Base-by-base conservation (phyloP, 2,888 invertebrate genomes). In the Ethmia dodecea region DNA sequence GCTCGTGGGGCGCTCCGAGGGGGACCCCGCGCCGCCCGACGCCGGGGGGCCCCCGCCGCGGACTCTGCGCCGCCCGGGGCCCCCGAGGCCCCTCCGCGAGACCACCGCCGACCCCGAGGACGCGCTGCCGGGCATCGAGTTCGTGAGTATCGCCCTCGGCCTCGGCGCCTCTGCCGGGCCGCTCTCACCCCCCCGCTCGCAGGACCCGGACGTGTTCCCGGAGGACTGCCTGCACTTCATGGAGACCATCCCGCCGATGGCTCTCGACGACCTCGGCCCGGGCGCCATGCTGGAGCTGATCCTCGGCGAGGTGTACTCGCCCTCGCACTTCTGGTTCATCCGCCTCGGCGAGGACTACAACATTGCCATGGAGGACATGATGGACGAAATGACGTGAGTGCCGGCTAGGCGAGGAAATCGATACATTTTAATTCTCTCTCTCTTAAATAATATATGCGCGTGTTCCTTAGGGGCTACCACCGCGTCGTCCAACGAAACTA, bases 261-360 rank as follows among this genome's bases (percentile, higher is more conserved):
- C 47, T 29, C 49, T 66, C 48, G 40, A 22, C 11, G 68, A 13
- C 31, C 38, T 65, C 43, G 27, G 3, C 16, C 39, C 52, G 20
- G 78, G 74, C 27, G 60, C 50, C 42, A 58, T 65, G 69, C 50
- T 87, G 5, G 78, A 80, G 49, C 72, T 88, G 32, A 49, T 65
- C 13, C 70, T 89, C 28, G 84, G 74, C 10, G 89, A 81, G 69
- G 79, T 89, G 44, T 89, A 88, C 68, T 89, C 89, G 45, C 84
- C 88, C 26, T 86, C 87, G 14, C 89, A 89, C 64, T 86, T 89
- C 65, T 89, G 89, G 89, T 51, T 89, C 43, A 67, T 79, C 45
- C 71, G 81, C 9, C 71, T 76, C 36, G 75, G 76, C 1, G 58
- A 67, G 0, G 32, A 52, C 0, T 44, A 69, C 58, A 44, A 68